Base-by-base conservation (phyloP, 2,888 invertebrate genomes). In the Chymomyza amoena region DNA sequence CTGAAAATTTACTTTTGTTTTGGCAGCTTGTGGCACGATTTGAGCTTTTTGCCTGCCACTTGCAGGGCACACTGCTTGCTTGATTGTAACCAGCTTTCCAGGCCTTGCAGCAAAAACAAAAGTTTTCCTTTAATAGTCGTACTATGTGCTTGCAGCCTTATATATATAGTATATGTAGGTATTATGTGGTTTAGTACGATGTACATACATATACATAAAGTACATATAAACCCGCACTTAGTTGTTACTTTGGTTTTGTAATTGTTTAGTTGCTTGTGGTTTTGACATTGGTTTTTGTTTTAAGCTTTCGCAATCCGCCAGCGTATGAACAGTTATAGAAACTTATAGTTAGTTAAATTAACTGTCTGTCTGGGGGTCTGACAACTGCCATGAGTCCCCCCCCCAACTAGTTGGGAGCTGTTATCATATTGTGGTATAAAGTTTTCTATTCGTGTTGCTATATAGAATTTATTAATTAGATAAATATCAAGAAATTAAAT, bases 221-320 rank as follows among this genome's bases (percentile, higher is more conserved):
- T 32, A 32, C 32, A 32, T 32, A 32, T 32, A 32, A 32, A 13
- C 39, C 13, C 13, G 39, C 39, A 13, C 39, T 45, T 45, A 45
- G 39, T 45, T 45, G 13, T 45, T 13, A 45, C 13, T 45, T 45
- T 45, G 39, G 13, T 10, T 45, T 45, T 45, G 39, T 45, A 45
- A 45, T 45, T 45, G 39, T 45, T 65, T 59, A 56, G 39, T n/a
- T 61, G 39, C 13, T 45, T 69, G 18, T 36, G 61, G 68, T n/a
- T 66, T 71, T 52, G 62, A 45, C 59, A 64, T 54, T 56, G 67
- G 61, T 57, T 56, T 56, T n/a, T 2, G 66, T 61, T n/a, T 52
- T 10, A 15, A 45, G 50, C 36, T 63, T 56, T 65, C 59, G 39
- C 10, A 45, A 45, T 45, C 13, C 39, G 10, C 39, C 13, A 45